Conservation (phyloP, 2,888 invertebrate species). For the Acleris sparsana region DNA sequence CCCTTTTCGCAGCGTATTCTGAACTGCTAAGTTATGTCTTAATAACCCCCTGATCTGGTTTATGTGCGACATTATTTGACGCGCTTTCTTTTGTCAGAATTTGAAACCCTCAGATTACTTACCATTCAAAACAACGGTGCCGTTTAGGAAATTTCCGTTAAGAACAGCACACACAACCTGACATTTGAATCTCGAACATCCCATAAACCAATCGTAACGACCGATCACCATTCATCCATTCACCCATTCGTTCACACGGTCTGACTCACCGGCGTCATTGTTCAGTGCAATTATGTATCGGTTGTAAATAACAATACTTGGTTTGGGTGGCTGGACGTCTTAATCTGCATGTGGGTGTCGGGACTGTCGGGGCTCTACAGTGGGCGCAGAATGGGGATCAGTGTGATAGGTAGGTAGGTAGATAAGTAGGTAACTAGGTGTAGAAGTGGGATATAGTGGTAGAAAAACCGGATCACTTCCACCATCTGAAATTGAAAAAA, state of each 20-base stretch:
- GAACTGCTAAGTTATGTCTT: too few relatives aligned
- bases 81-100: too few relatives aligned
- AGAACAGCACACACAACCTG: neutral
- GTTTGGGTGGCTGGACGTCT: conserved; percentile 40
- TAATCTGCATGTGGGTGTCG: conserved; percentile 39
- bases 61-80: too few relatives aligned
- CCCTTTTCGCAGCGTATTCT: too few relatives aligned
- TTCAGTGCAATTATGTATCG: conserved; percentile 35
- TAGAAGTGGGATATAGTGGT: too few relatives aligned
- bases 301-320: conserved; percentile 46
- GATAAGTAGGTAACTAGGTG: too few relatives aligned
- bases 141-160: neutral
- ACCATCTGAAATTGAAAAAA: too few relatives aligned
- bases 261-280: conserved; percentile 39
- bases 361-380: conserved; percentile 6
- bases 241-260: conserved; percentile 40
- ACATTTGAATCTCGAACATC: conserved; percentile 33
- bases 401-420: too few relatives aligned
- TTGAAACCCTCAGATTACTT: neutral
- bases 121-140: neutral
- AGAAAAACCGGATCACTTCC: too few relatives aligned
- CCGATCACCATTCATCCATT: conserved; percentile 44
- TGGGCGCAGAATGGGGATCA: conserved; percentile 6
- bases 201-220: conserved; percentile 37
- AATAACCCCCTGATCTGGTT: too few relatives aligned